Conservation (phyloP, 2,888 invertebrate genomes). For the Drosophila mercatorum region DNA sequence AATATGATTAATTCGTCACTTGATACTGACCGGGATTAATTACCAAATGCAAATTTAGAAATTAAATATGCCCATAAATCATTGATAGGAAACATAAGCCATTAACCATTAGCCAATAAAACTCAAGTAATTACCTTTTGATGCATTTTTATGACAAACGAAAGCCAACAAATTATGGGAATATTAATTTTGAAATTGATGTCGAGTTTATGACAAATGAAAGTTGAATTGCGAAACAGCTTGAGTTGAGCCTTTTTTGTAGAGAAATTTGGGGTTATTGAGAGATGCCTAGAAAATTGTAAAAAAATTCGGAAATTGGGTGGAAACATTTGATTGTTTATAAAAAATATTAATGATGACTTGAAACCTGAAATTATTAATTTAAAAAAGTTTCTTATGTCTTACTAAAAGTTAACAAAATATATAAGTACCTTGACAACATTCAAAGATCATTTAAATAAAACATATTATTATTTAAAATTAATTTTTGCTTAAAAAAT, state of each 20-base stretch:
- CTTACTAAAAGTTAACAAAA: too few species aligned
- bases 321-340: too few species aligned
- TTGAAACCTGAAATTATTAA: too few species aligned
- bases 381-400: too few species aligned
- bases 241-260: neutral
- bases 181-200: conserved; percentile 1
- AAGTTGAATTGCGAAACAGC: neutral
- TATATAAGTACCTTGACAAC: too few species aligned
- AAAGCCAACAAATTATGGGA: neutral
- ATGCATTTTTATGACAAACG: conserved; percentile 2
- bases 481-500: too few species aligned
- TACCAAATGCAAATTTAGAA: conserved; percentile 36
- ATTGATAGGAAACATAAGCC: conserved; percentile 10
- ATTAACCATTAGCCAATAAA: conserved; percentile 7
- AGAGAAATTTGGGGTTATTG: too few species aligned
- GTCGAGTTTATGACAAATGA: neutral
- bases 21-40: conserved; percentile 48
- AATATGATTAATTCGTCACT: conserved; percentile 56
- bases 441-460: too few species aligned
- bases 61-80: conserved; percentile 10
- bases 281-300: too few species aligned
- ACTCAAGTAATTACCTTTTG: neutral
- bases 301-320: too few species aligned
- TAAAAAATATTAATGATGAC: too few species aligned
- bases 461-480: too few species aligned